Conservation (phyloP, 2,888 invertebrate species). For the Sylvicola fuscatus region DNA sequence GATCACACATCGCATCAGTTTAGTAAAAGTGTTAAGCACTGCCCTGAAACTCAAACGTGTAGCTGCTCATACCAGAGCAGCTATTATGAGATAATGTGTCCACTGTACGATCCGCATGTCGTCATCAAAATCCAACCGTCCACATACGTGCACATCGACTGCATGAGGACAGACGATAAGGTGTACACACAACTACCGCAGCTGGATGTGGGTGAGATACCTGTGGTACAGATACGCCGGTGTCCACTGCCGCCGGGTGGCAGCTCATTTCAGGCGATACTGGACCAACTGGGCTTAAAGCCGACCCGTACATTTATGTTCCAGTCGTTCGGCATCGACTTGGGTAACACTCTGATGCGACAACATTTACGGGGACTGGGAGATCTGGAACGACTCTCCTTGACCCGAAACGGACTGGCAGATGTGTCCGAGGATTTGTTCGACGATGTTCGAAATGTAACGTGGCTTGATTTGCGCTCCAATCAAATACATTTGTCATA, state of each 20-base stretch:
- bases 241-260: conserved; percentile 22
- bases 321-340: conserved; percentile 28
- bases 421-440: conserved; percentile 40
- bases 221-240: conserved; percentile 18
- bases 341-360: conserved; percentile 30
- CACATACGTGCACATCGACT: conserved; percentile 19
- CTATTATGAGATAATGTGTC: conserved; percentile 21
- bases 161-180: conserved; percentile 14
- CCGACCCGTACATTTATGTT: conserved; percentile 28
- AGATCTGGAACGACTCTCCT: conserved; percentile 30
- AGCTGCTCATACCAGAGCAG: conserved; percentile 16
- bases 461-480: conserved; percentile 38
- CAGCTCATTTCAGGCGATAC: conserved; percentile 24
- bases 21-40: conserved; percentile 4
- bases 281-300: conserved; percentile 19
- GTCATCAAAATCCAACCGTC: conserved; percentile 17
- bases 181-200: conserved; percentile 18
- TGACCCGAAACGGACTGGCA: conserved; percentile 38
- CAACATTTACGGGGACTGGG: conserved; percentile 36
- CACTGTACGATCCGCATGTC: conserved; percentile 16
- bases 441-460: conserved; percentile 34
- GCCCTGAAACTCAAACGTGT: conserved; percentile 12
- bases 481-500: conserved; percentile 36
- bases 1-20: background rate
- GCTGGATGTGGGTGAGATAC: conserved; percentile 15